Conservation (phyloP, 1,140 invertebrate genomes). For the Tetramorium simillimum region DNA sequence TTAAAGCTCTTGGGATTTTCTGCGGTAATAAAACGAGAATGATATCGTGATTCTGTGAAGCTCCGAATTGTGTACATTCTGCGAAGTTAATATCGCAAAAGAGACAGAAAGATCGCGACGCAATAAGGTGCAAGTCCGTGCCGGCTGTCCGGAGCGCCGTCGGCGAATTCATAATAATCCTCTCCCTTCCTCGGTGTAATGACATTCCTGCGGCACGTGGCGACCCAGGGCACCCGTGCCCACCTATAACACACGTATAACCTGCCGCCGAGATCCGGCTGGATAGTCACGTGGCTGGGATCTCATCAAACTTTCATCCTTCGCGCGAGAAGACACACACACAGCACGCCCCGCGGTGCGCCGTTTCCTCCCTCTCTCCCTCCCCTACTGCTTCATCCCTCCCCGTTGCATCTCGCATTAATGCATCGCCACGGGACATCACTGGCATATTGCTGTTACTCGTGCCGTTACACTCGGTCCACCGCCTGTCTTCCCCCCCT, state of each 20-base stretch:
- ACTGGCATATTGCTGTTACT: conserved; percentile 60
- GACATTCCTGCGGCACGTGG: conserved; percentile 69
- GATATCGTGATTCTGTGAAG: not conserved
- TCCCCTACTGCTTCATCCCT: too few relatives aligned
- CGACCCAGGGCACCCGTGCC: conserved; percentile 23
- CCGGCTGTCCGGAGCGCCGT: not conserved
- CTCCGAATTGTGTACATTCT: not conserved
- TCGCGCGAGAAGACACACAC: conserved; percentile 59
- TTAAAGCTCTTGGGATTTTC: not conserved
- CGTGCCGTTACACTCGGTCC: conserved; percentile 48
- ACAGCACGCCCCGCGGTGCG: conserved; percentile 40
- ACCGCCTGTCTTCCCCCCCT: not conserved
- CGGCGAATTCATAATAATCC: conserved; percentile 49
- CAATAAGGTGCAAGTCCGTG: conserved; percentile 4
- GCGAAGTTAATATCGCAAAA: conserved; percentile 28
- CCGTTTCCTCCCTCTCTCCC: not conserved
- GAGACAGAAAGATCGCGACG: not conserved
- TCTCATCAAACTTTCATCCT: conserved; percentile 74
- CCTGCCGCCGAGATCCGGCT: conserved; percentile 54
- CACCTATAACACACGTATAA: conserved; percentile 39
- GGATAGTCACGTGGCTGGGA: conserved; percentile 67
- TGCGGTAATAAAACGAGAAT: not conserved
- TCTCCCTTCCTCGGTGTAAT: conserved; percentile 17
- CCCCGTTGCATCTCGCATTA: conserved; percentile 43
- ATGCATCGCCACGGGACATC: conserved; percentile 57